Evolutionary conservation across 2,797 vertebrate species (phyloP).

Genomic region (Benthosema pterotum): DNA sequence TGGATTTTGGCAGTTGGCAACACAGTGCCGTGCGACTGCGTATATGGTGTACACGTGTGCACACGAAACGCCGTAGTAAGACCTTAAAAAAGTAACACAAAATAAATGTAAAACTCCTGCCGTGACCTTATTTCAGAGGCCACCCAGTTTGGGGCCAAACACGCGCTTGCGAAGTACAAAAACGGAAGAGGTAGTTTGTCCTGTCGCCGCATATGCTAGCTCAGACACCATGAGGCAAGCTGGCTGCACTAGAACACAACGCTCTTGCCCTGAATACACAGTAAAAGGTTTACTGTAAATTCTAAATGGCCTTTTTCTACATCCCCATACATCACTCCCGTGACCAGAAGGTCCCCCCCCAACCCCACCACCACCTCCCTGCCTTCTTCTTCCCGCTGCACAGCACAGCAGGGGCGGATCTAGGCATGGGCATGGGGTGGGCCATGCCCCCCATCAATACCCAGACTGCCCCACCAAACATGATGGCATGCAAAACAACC

Average conservation of each 20-base stretch:
- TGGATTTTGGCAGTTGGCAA: no score
- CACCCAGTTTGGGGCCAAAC: conserved; percentile 37
- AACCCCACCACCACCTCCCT: no score
- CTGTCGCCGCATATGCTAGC: conserved; percentile 24
- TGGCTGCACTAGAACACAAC: conserved; percentile 64
- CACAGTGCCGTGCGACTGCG: no score
- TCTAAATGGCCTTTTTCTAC: conserved; percentile 76
- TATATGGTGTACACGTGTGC: background rate
- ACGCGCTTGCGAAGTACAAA: conserved; percentile 25
- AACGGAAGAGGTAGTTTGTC: conserved; percentile 54
- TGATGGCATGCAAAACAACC: no score
- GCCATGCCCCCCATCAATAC: no score
- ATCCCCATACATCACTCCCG: conserved; percentile 77
- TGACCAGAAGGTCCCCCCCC: conserved; percentile 71
- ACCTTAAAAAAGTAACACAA: conserved; percentile 16
- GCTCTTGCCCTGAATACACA: conserved; percentile 71
- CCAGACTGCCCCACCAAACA: no score
- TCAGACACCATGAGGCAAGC: conserved; percentile 64
- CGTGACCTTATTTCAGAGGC: conserved; percentile 32
- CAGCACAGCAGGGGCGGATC: no score
- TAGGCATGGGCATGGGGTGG: no score
- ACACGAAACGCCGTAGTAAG: background rate
- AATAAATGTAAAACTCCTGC: conserved; percentile 32
- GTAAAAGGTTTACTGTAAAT: conserved; percentile 79
- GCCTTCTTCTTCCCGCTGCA: no score